phyloP scores from a whole-genome alignment of 92 coral and sea anemone species.

The Parazoanthus atlanticus region DNA sequence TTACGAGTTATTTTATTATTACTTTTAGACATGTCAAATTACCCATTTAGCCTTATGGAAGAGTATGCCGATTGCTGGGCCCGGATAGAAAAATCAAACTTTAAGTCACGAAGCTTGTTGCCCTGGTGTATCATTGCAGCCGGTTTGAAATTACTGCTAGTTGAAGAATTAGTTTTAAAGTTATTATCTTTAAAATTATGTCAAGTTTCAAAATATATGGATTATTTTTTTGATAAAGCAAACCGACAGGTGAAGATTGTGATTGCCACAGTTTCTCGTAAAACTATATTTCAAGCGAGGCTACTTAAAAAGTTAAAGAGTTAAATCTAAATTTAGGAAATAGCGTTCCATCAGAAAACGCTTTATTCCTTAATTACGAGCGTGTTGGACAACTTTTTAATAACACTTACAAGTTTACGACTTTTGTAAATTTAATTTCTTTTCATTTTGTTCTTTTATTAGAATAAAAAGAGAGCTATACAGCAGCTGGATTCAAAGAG shows the following conservation, averaged over 20 bases:
- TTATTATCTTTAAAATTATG: constrained; percentile 24
- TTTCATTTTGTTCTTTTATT: constrained; percentile 25
- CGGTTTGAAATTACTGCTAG: constrained; percentile 2
- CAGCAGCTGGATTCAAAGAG: constrained; percentile 15
- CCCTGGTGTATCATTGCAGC: neutral
- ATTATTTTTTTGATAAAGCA: constrained; percentile 10
- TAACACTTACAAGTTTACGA: constrained; percentile 45
- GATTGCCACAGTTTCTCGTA: neutral
- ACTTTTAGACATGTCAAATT: neutral
- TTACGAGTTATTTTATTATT: neutral
- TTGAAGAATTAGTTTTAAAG: neutral
- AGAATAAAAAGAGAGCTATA: neutral
- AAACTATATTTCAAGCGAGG: neutral
- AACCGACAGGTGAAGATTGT: constrained; percentile 1
- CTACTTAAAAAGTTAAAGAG: constrained; percentile 30
- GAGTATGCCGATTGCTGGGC: neutral
- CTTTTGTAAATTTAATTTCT: constrained; percentile 42
- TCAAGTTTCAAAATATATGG: neutral
- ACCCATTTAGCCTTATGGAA: neutral
- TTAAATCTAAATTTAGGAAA: constrained; percentile 19
- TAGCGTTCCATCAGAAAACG: constrained; percentile 36
- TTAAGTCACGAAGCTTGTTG: too few species aligned
- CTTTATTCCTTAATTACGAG: constrained; percentile 26
- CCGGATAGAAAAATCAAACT: neutral
- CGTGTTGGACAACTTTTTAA: constrained; percentile 38